Conservation (phyloP, 2,888 invertebrate genomes). For the Xestia ashworthii region DNA sequence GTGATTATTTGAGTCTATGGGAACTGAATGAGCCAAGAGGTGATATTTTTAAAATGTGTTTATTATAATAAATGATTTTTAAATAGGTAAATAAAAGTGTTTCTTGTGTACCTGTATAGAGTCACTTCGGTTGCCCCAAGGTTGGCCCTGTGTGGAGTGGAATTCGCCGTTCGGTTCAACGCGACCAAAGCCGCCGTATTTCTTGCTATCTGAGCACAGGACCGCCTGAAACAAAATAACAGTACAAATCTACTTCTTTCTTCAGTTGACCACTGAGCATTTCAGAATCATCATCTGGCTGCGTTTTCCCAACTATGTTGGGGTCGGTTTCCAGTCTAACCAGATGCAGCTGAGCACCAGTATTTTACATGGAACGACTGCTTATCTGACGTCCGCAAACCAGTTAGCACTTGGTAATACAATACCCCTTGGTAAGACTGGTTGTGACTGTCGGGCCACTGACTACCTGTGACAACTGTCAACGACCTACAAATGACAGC, state of each 20-base stretch:
- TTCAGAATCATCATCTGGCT: not conserved
- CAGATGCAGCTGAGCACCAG: too few species aligned
- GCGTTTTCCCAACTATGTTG: too few species aligned
- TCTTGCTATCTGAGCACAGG: conserved; percentile 86
- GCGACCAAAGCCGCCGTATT: conserved; percentile 86
- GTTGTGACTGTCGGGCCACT: too few species aligned
- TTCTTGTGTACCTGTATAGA: conserved; percentile 88
- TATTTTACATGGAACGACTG: too few species aligned
- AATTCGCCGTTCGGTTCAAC: conserved; percentile 82
- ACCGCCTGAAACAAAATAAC: conserved; percentile 76
- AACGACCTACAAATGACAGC: too few species aligned
- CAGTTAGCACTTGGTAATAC: too few species aligned
- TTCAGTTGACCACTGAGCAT: not conserved
- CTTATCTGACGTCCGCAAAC: too few species aligned
- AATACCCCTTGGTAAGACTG: too few species aligned
- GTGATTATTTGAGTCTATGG: not conserved
- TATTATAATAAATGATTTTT: not conserved
- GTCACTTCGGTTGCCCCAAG: conserved; percentile 87
- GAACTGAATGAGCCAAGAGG: conserved; percentile 11
- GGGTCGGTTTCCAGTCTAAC: not conserved
- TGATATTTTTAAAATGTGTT: conserved; percentile 21
- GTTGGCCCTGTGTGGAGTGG: conserved; percentile 83
- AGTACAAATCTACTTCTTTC: not conserved
- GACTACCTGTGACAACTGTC: too few species aligned
- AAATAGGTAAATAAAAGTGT: not conserved